Evolutionary conservation across 2,888 invertebrate species (phyloP), one percentile per base, ranked within the genome.

Genomic region (Ethmia dodecea): DNA sequence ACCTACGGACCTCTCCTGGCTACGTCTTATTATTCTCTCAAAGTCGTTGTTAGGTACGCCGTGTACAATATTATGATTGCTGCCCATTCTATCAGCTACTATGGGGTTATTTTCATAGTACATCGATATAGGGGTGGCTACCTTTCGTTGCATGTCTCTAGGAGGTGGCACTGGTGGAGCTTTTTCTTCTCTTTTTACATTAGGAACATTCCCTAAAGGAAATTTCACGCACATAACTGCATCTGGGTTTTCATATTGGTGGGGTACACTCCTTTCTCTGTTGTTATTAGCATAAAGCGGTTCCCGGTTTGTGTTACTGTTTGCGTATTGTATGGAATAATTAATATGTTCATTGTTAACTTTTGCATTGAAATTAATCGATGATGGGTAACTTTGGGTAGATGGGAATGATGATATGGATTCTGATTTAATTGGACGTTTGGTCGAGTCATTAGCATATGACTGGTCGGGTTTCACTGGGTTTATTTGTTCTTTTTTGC

Each of bases 161-260:
- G 94, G 94, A 0, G 94, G 94, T 15, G 94, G 94, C 3, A 92
- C 91, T 0, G 94, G 94, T 3, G 94, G 93, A 22, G 89, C 57
- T 29, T 83, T 87, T 32, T 80, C 79, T 28, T 86, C 84, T 49
- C 72, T 73, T 47, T 73, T 78, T 22, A 72, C 65, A 45, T 76
- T 76, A 25, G 74, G 72, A 4, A 83, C 75, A 52, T 83, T 87
- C 35, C 86, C 87, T 26, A 88, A 52, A 10, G 87, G 87, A 65
- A 88, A 88, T 55, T 88, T 88, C 12, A 88, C 78, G 37, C 80
- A 80, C 64, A 88, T 73, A 1, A 88, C 71, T 38, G 67, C 79
- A 18, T 86, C 81, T 11, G 74, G 65, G 47, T 65, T 81, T 40
- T 79, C 78, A 40, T 76, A 73, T 26, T 70, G 72, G 43, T 69